Percentiles rank a stretch among this genome's conserved stretches.
Evolutionary conservation across 2,888 invertebrate genomes (phyloP).

Genomic region (Drosophila atroscutellata): DNA sequence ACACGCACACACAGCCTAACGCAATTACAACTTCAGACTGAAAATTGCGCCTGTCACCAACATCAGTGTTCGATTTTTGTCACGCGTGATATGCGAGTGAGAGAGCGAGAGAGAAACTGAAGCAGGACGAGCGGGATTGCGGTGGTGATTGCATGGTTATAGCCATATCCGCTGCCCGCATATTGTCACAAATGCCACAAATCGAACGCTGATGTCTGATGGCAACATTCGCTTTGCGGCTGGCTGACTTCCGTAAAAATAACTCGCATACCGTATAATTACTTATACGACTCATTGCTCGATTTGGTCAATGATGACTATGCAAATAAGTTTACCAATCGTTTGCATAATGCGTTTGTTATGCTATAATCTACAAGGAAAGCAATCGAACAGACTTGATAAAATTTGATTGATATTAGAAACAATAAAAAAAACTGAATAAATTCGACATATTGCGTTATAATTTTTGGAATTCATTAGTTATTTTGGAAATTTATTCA

Average conservation of each 20-base stretch:
- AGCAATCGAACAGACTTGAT: background rate
- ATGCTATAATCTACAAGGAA: background rate
- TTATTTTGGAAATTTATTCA: background rate
- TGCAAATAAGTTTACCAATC: constrained; percentile 22
- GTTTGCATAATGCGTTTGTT: constrained; percentile 23
- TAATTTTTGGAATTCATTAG: background rate
- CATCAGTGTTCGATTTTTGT: constrained; percentile 70
- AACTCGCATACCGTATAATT: constrained; percentile 52
- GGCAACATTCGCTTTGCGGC: constrained; percentile 34
- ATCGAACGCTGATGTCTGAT: constrained; percentile 52
- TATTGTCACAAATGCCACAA: constrained; percentile 64
- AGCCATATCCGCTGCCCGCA: constrained; percentile 24
- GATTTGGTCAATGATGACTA: constrained; percentile 30
- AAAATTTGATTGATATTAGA: background rate
- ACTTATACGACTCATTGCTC: constrained; percentile 51
- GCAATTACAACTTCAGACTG: constrained; percentile 66
- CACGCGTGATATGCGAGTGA: constrained; percentile 45
- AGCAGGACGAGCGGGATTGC: constrained; percentile 9
- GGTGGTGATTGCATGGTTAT: constrained; percentile 15
- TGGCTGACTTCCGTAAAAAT: constrained; percentile 29
- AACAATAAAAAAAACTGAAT: background rate
- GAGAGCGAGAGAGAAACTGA: background rate
- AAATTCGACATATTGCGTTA: background rate
- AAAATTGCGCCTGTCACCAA: constrained; percentile 64
- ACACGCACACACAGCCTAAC: constrained; percentile 43